Base-by-base conservation (phyloP, 1,140 invertebrate genomes). In the Araneus ventricosus region DNA sequence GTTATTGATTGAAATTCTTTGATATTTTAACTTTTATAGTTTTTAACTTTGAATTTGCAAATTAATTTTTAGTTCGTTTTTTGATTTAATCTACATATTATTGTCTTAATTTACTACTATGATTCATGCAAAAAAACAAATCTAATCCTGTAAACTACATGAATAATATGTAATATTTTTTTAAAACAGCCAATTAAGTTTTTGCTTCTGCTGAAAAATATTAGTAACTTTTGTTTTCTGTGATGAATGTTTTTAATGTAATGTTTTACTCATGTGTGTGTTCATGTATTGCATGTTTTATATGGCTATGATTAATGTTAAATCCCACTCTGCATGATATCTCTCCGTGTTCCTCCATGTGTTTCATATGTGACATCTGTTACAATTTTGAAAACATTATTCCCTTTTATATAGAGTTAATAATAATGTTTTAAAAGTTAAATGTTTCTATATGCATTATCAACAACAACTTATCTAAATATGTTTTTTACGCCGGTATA, bases 251-350 rank as follows among this genome's bases (percentile, higher is more conserved):
- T 24, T 75, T 45, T 88, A 41, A 61, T 30, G 4, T 85, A 6
- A 75, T 37, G 4, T 75, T 37, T 75, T 34, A 75, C 30, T 14
- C 17, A 8, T 52, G 24, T 24, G n/a, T 63, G 59, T 63, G n/a
- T 63, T 4, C 45, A 87, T 37, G 34, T 87, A 5, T 34, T 61
- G 85, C 85, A 87, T 75, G 87, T 45, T n/a, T 87, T 88, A 27
- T 45, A 45, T 86, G 41, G 30, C 30, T 24, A 52, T 86, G 20
- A 30, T 89, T 61, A 79, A 41, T 90, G 57, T 90, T 17, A 24
- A 20, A 59, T 90, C 88, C 88, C 88, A 90, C 88, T 90, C 88
- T 90, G 88, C 88, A 90, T 90, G 88, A 34, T 24, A 24, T n/a
- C 1, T 75, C 17, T 67, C 20, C 52, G 41, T 84, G 57, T 39